Conservation (phyloP, 2,888 invertebrate genomes). For the Nebria brevicollis region DNA sequence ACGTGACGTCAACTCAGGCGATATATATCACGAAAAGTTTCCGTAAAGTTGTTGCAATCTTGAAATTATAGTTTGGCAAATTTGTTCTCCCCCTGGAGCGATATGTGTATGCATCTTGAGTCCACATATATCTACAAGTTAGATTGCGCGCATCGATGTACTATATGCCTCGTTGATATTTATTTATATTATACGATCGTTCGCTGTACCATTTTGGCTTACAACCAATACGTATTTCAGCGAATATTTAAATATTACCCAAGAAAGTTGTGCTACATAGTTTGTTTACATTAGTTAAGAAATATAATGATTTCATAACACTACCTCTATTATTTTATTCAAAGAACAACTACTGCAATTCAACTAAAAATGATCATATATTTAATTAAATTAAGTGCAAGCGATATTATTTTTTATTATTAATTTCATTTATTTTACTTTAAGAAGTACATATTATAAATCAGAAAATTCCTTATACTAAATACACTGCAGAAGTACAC, state of each 20-base stretch:
- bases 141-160: background rate
- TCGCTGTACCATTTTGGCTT: background rate
- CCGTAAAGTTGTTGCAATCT: constrained; percentile 33
- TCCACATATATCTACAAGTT: background rate
- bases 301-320: too few relatives aligned
- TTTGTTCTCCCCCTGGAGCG: constrained; percentile 25
- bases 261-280: too few relatives aligned
- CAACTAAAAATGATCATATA: too few relatives aligned
- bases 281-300: too few relatives aligned
- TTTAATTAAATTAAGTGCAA: too few relatives aligned
- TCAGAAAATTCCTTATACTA: background rate
- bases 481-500: background rate
- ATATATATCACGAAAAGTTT: constrained; percentile 20
- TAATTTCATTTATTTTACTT: too few relatives aligned
- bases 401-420: too few relatives aligned
- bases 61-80: constrained; percentile 41
- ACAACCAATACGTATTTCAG: too few relatives aligned
- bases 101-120: constrained; percentile 35
- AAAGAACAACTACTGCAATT: too few relatives aligned
- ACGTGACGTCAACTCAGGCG: constrained; percentile 22
- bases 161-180: background rate
- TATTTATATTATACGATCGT: background rate
- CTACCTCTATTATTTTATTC: too few relatives aligned
- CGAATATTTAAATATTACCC: too few relatives aligned
- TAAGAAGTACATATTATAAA: background rate